These are phyloP conservation scores for Drosophila sechellia DNA, from an alignment of 1,140 invertebrate genomes.

Conservation along the genomic window DNA sequence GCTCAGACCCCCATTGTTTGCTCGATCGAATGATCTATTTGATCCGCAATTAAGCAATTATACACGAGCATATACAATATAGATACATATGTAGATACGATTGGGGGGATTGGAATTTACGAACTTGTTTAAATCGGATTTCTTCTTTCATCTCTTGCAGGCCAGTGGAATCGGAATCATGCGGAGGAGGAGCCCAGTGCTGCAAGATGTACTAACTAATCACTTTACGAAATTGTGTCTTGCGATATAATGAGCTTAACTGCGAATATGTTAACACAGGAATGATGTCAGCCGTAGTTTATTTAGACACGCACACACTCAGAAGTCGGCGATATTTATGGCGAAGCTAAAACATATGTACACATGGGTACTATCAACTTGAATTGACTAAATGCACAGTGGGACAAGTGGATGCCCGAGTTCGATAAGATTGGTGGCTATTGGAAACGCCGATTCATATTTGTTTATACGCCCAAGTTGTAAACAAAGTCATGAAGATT, in stretches of 20 bases:
- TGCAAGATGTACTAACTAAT: constrained; percentile 53
- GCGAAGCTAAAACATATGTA: constrained; percentile 43
- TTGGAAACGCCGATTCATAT: constrained; percentile 23
- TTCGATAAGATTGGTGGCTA: not conserved
- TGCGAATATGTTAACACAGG: constrained; percentile 62
- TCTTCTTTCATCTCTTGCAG: constrained; percentile 61
- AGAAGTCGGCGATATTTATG: constrained; percentile 40
- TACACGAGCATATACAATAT: constrained; percentile 12
- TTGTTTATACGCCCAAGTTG: constrained; percentile 33
- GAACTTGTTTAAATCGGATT: constrained; percentile 43
- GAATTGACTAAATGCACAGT: constrained; percentile 60
- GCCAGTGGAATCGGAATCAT: constrained; percentile 21
- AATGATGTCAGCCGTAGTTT: constrained; percentile 70
- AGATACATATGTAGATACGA: not conserved
- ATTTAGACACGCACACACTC: constrained; percentile 48
- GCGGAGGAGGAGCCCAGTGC: constrained; percentile 36
- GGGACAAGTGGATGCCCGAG: constrained; percentile 21
- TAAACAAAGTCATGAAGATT: constrained; percentile 27
- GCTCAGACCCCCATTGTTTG: constrained; percentile 9
- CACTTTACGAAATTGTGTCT: constrained; percentile 49
- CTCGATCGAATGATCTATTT: constrained; percentile 52
- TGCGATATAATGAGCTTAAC: constrained; percentile 41
- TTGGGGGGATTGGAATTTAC: constrained; percentile 41
- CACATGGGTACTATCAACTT: constrained; percentile 43
- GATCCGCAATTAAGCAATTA: constrained; percentile 75